Evolutionary conservation across 2,797 vertebrate genomes (phyloP).

Genomic region (Brachymystax lenok): DNA sequence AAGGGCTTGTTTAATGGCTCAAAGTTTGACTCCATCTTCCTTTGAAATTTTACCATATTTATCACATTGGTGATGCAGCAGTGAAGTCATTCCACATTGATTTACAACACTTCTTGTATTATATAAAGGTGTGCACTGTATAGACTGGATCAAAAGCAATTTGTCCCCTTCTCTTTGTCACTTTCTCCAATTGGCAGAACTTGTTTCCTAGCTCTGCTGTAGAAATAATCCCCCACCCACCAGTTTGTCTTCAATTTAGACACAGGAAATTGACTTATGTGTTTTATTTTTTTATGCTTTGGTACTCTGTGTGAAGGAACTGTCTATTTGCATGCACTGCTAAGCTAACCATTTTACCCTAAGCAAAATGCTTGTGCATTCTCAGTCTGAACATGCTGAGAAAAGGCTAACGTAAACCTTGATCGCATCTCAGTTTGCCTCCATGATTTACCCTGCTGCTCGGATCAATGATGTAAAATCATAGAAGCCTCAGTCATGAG

Average conservation of each 20-base stretch:
- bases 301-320: background rate
- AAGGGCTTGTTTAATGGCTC: too few relatives aligned
- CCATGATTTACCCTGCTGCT: conserved; percentile 1
- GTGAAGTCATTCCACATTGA: background rate
- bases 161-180: background rate
- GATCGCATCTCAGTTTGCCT: background rate
- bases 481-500: background rate
- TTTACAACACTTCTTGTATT: background rate
- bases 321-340: background rate
- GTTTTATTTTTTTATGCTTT: background rate
- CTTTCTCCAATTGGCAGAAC: background rate
- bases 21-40: too few relatives aligned
- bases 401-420: background rate
- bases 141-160: background rate
- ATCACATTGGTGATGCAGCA: too few relatives aligned
- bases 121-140: background rate
- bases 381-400: background rate
- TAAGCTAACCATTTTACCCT: background rate
- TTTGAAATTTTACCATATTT: too few relatives aligned
- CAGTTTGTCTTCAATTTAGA: background rate
- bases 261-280: background rate
- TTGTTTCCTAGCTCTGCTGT: background rate
- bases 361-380: background rate
- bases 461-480: background rate
- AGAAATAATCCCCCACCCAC: too few relatives aligned